These are phyloP conservation scores for Arctocebus calabarensis DNA, from an alignment of 2,797 vertebrate genomes.

Conservation along the genomic window DNA sequence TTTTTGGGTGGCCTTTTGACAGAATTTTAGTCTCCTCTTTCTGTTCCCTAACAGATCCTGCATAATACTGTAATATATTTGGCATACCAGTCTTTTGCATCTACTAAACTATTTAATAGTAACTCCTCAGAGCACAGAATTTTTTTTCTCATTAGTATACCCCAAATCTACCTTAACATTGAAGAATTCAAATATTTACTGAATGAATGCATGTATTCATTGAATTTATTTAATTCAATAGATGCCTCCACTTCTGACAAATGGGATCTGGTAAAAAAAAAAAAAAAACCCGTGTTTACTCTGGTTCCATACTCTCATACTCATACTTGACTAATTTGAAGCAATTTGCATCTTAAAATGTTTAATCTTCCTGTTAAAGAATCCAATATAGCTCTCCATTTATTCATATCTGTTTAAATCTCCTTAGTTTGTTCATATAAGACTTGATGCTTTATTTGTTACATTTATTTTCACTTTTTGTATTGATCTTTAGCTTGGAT, in stretches of 20 bases:
- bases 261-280: neutral
- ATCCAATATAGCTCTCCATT: neutral
- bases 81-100: neutral
- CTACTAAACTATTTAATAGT: neutral
- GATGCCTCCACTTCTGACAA: neutral
- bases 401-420: constrained; percentile 25
- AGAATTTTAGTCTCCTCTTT: neutral
- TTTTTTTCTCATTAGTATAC: neutral
- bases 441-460: constrained; percentile 14
- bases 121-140: neutral
- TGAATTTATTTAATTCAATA: neutral
- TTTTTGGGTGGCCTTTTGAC: neutral
- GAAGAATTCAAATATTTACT: constrained; percentile 32
- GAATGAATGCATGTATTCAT: neutral
- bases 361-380: constrained; percentile 6
- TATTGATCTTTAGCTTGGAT: constrained; percentile 43
- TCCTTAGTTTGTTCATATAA: constrained; percentile 8
- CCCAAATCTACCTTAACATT: neutral
- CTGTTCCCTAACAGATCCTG: neutral
- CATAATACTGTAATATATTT: neutral
- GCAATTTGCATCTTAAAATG: constrained; percentile 54
- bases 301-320: neutral
- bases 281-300: neutral
- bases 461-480: constrained; percentile 15
- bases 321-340: constrained; percentile 29